Percentiles rank a stretch among this genome's conserved stretches.
Evolutionary conservation across 2,888 invertebrate species (phyloP).

Genomic region (Agrilus cyanescens): DNA sequence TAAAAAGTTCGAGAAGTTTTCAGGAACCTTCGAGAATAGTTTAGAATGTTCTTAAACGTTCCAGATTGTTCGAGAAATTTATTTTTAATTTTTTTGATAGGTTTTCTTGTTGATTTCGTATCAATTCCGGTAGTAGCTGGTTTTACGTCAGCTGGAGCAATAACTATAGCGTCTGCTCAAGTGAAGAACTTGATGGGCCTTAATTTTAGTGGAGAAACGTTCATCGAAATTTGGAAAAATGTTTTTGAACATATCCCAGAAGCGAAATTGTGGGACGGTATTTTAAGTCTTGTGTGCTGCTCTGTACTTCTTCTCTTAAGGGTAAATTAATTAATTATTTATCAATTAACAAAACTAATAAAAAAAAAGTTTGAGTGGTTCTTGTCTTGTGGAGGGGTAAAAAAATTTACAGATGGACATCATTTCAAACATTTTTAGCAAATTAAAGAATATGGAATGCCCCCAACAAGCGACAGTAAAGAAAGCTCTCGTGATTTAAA

Average conservation of each 20-base stretch:
- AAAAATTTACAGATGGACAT: too few relatives aligned
- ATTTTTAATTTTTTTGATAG: conserved; percentile 33
- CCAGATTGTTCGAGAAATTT: neutral
- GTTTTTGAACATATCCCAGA: conserved; percentile 42
- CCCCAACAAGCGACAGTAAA: conserved; percentile 21
- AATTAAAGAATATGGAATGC: conserved; percentile 40
- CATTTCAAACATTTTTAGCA: too few relatives aligned
- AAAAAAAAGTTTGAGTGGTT: neutral
- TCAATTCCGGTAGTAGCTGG: conserved; percentile 63
- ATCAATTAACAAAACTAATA: neutral
- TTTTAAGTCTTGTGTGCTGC: conserved; percentile 51
- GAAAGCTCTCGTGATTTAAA: conserved; percentile 9
- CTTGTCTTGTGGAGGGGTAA: conserved; percentile 1
- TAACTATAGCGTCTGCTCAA: conserved; percentile 64
- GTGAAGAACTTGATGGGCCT: conserved; percentile 56
- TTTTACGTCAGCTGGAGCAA: conserved; percentile 64
- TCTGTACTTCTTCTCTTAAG: conserved; percentile 46
- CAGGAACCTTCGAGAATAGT: too few relatives aligned
- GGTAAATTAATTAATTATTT: conserved; percentile 41
- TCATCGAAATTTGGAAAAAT: conserved; percentile 47
- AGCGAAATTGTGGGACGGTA: conserved; percentile 45
- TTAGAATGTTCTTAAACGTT: too few relatives aligned
- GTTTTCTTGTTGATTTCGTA: conserved; percentile 63
- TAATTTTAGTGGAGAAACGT: conserved; percentile 47
- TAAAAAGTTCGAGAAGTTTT: too few relatives aligned